phyloP scores from a whole-genome alignment of 2,888 invertebrate species.

The Pemphredon lugubris region DNA sequence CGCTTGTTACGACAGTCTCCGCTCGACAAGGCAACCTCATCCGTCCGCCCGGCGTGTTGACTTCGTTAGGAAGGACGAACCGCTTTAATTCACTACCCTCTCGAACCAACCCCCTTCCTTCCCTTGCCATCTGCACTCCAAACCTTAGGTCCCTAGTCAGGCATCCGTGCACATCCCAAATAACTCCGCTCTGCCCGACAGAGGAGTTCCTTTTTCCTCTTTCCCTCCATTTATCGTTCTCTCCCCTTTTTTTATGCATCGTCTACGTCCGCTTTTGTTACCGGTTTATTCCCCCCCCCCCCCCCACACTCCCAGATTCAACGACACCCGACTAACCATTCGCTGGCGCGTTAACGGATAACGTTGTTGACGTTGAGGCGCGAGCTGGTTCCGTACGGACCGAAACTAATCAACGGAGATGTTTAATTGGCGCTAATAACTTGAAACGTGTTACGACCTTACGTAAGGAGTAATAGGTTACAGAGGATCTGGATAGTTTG shows the following conservation, averaged over 20 bases:
- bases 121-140: constrained; percentile 42
- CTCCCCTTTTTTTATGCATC: not conserved
- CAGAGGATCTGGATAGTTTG: no score
- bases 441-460: no score
- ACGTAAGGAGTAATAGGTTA: no score
- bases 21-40: constrained; percentile 65
- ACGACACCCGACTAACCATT: not conserved
- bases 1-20: constrained; percentile 76
- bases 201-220: constrained; percentile 25
- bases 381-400: no score
- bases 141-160: constrained; percentile 41
- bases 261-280: not conserved
- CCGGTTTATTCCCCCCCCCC: not conserved
- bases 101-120: constrained; percentile 37
- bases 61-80: constrained; percentile 74
- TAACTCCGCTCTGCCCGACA: constrained; percentile 18
- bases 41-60: constrained; percentile 69
- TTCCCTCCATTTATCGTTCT: not conserved
- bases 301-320: not conserved
- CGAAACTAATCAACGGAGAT: no score
- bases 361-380: no score
- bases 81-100: constrained; percentile 73
- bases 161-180: constrained; percentile 41
- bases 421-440: no score
- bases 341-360: not conserved